Evolutionary conservation across 2,113 vertebrate species (phyloP).

Genomic region (Bettongia penicillata): DNA sequence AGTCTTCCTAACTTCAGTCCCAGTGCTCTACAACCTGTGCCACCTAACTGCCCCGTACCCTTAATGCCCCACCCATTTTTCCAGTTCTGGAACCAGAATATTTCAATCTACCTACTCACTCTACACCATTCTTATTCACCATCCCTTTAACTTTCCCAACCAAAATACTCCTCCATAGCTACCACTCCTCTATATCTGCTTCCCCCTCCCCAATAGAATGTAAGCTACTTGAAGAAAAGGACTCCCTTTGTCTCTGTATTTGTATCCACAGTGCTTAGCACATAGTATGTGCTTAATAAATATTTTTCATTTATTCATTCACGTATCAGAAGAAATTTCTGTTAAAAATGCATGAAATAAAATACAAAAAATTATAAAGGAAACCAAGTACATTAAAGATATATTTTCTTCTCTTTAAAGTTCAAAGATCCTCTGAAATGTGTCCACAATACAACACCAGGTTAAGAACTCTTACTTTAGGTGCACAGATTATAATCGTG

Average conservation of each 20-base stretch:
- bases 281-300: not conserved
- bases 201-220: not conserved
- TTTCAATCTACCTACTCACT: not conserved
- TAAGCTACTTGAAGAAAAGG: not conserved
- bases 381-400: too few relatives aligned
- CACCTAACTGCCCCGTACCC: not conserved
- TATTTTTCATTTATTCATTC: not conserved
- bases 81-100: not conserved
- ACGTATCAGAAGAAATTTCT: not conserved
- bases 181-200: not conserved
- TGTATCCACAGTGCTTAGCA: not conserved
- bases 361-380: not conserved
- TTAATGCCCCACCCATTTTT: not conserved
- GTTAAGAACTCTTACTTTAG: not conserved
- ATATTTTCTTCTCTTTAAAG: too few relatives aligned
- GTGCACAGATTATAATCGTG: not conserved
- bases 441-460: too few relatives aligned
- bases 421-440: too few relatives aligned
- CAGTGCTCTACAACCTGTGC: not conserved
- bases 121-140: not conserved
- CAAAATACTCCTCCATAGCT: not conserved
- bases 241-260: not conserved
- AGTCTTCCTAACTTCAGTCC: not conserved
- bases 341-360: not conserved
- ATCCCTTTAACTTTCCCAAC: not conserved